Evolutionary conservation across 1,140 invertebrate genomes (phyloP).

Genomic region (Dendrolimus punctatus): DNA sequence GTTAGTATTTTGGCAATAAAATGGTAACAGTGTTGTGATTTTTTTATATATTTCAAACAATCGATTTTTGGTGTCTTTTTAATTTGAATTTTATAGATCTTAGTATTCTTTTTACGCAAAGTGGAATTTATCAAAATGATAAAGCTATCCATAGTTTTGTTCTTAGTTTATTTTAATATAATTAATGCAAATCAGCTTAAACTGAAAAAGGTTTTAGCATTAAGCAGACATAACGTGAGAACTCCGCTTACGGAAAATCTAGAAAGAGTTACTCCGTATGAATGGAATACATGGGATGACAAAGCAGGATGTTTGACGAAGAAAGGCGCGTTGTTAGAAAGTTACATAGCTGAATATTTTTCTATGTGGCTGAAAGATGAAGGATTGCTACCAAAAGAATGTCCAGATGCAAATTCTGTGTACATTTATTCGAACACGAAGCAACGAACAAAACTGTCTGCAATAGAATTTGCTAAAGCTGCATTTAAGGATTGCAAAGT

Average conservation of each 20-base stretch:
- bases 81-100: too few relatives aligned
- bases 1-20: too few relatives aligned
- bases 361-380: slow-evolving; percentile 13
- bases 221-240: slow-evolving; percentile 55
- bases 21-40: too few relatives aligned
- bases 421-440: slow-evolving; percentile 42
- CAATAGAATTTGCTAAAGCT: slow-evolving; percentile 35
- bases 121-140: too few relatives aligned
- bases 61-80: too few relatives aligned
- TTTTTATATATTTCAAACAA: too few relatives aligned
- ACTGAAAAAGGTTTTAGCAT: slow-evolving; percentile 43
- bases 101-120: too few relatives aligned
- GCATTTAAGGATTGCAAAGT: slow-evolving; percentile 43
- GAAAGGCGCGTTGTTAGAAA: slow-evolving; percentile 7
- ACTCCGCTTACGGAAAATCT: slow-evolving; percentile 27
- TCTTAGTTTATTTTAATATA: too few relatives aligned
- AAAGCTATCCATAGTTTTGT: too few relatives aligned
- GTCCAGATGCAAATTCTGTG: slow-evolving; percentile 27
- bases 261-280: slow-evolving; percentile 2
- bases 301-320: slow-evolving; percentile 1
- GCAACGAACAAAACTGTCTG: slow-evolving; percentile 40
- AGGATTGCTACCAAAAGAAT: slow-evolving; percentile 24
- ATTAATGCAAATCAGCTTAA: slow-evolving; percentile 16
- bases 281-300: slow-evolving; percentile 9
- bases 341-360: slow-evolving; percentile 9